Conservation (phyloP, 2,888 invertebrate genomes). For the Leptinotarsa haldemani region DNA sequence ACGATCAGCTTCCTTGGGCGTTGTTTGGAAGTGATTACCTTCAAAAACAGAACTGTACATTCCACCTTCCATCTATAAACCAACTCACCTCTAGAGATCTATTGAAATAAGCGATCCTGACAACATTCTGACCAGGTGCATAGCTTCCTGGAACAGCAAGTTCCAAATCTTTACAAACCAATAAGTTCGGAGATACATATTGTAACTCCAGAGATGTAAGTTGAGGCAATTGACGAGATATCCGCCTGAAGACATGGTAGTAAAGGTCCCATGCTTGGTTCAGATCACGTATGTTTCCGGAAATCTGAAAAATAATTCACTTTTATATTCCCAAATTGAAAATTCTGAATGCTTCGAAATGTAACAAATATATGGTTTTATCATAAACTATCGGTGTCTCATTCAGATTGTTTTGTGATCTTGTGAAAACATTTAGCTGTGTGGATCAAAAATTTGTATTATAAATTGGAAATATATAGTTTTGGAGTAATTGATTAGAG, state of each 20-base stretch:
- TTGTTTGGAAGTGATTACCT: conserved; percentile 98
- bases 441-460: too few relatives aligned
- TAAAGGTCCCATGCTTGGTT: conserved; percentile 99
- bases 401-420: too few relatives aligned
- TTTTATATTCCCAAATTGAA: too few relatives aligned
- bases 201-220: conserved; percentile 91
- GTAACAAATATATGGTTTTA: too few relatives aligned
- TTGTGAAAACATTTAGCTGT: too few relatives aligned
- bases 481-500: too few relatives aligned
- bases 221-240: conserved; percentile 94
- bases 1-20: conserved; percentile 95
- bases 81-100: conserved; percentile 83
- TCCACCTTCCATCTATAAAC: neutral
- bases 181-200: conserved; percentile 93
- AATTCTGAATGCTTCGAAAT: too few relatives aligned
- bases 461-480: too few relatives aligned
- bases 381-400: too few relatives aligned
- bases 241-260: conserved; percentile 97
- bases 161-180: conserved; percentile 91
- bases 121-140: conserved; percentile 89
- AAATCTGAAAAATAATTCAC: conserved; percentile 70
- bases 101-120: conserved; percentile 90
- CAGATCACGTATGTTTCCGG: conserved; percentile 88
- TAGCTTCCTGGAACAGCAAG: conserved; percentile 98
- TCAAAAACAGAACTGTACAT: conserved; percentile 40